These are phyloP conservation scores for Nymphalis urticae DNA, from an alignment of 2,888 invertebrate genomes.

Conservation along the genomic window DNA sequence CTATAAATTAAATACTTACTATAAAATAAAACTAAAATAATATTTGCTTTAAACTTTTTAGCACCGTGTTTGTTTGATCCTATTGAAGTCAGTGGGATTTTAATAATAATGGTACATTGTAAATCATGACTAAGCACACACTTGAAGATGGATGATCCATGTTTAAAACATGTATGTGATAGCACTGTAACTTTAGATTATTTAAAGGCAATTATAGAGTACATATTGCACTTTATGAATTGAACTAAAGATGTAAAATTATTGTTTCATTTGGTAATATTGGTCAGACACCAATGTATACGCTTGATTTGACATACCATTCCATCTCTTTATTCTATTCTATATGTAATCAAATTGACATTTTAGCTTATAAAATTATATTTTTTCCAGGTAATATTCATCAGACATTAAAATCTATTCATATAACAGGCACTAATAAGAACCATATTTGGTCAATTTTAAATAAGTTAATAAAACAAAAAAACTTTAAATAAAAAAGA, in stretches of 20 bases:
- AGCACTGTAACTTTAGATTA: constrained; percentile 25
- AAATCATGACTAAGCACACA: constrained; percentile 46
- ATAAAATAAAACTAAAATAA: constrained; percentile 14
- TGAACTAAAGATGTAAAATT: constrained; percentile 3
- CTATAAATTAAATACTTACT: not conserved
- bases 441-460: constrained; percentile 62
- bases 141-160: constrained; percentile 37
- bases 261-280: constrained; percentile 4
- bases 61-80: constrained; percentile 47
- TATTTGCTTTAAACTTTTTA: constrained; percentile 26
- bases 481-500: constrained; percentile 63
- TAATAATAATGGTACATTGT: constrained; percentile 38
- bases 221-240: constrained; percentile 32
- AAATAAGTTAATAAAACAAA: constrained; percentile 72
- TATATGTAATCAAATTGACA: constrained; percentile 40
- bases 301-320: constrained; percentile 9
- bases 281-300: constrained; percentile 8
- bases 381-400: constrained; percentile 23
- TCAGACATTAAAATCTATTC: constrained; percentile 34
- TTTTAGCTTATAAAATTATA: constrained; percentile 35
- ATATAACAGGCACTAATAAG: constrained; percentile 51
- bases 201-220: constrained; percentile 24
- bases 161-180: constrained; percentile 29
- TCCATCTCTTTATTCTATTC: constrained; percentile 21
- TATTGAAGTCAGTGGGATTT: constrained; percentile 43